A percentile compares a stretch with the other conserved stretches of the same genome.
Evolutionary conservation across 1,140 invertebrate species (phyloP).

Genomic region (Brachionus angularis): DNA sequence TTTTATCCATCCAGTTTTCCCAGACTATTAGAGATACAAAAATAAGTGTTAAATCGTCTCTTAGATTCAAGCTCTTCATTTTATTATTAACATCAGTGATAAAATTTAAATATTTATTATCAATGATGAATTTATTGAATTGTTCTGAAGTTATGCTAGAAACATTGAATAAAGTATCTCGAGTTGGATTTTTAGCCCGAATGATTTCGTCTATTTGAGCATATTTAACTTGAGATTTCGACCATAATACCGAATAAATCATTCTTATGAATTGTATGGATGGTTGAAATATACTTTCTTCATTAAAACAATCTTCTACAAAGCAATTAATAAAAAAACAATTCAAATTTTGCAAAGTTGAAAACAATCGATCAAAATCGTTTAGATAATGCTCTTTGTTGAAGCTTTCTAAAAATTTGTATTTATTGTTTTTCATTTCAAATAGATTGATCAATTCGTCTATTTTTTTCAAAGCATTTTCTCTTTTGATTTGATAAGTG

Average conservation of each 20-base stretch:
- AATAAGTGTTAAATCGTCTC: constrained; percentile 5
- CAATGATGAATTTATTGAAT: not conserved
- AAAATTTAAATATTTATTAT: constrained; percentile 8
- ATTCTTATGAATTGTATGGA: not conserved
- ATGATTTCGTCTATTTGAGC: constrained; percentile 32
- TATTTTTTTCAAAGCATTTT: constrained; percentile 16
- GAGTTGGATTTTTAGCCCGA: not conserved
- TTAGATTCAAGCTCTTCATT: not conserved
- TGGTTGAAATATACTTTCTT: not conserved
- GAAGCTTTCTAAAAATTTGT: not conserved
- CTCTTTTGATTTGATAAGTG: not conserved
- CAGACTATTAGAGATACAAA: constrained; percentile 4
- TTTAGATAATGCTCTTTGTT: not conserved
- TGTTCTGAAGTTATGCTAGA: not conserved
- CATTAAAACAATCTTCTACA: not conserved
- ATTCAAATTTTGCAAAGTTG: not conserved
- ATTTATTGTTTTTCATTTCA: constrained; percentile 9
- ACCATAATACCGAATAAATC: not conserved
- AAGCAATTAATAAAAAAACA: constrained; percentile 21
- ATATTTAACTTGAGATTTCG: not conserved
- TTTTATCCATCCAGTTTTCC: constrained; percentile 17
- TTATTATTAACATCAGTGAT: not conserved
- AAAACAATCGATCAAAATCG: constrained; percentile 15
- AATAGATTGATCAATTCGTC: constrained; percentile 9
- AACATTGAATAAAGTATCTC: not conserved